Conservation (phyloP, 92 coral and sea anemone species). For the Phenganax stokvisi region DNA sequence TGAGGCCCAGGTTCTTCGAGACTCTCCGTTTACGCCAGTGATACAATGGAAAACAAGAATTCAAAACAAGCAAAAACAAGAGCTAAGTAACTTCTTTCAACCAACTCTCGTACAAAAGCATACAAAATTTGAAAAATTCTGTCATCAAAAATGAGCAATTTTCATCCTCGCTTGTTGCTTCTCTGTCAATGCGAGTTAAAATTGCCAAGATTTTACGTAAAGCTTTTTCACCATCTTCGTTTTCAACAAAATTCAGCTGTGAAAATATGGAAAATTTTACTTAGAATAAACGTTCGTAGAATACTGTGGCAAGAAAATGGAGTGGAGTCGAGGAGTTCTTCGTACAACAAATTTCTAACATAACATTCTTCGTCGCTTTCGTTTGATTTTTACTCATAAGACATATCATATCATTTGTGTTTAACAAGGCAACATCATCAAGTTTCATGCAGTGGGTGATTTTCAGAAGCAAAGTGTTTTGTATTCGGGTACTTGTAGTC, state of each 20-base stretch:
- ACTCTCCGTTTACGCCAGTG: no score
- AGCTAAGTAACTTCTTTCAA: background rate
- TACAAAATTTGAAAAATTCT: constrained; percentile 18
- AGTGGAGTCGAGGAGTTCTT: background rate
- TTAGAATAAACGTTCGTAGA: background rate
- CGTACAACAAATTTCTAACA: background rate
- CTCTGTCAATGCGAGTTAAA: constrained; percentile 58
- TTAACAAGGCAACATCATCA: no score
- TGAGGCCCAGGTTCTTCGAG: no score
- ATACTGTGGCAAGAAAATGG: background rate
- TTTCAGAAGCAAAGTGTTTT: no score
- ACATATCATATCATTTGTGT: no score
- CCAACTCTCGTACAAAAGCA: constrained; percentile 13
- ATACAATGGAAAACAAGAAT: background rate
- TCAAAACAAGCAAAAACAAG: background rate
- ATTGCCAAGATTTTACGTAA: constrained; percentile 65
- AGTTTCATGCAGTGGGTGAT: no score
- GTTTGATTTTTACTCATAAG: no score
- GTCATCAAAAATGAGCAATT: constrained; percentile 3
- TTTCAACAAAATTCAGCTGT: constrained; percentile 65
- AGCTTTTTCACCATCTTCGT: constrained; percentile 66
- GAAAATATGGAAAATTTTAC: background rate
- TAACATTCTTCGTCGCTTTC: no score
- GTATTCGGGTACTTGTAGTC: background rate
- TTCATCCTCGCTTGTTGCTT: background rate